Evolutionary conservation across 2,113 vertebrate species (phyloP).

Genomic region (Naja naja): DNA sequence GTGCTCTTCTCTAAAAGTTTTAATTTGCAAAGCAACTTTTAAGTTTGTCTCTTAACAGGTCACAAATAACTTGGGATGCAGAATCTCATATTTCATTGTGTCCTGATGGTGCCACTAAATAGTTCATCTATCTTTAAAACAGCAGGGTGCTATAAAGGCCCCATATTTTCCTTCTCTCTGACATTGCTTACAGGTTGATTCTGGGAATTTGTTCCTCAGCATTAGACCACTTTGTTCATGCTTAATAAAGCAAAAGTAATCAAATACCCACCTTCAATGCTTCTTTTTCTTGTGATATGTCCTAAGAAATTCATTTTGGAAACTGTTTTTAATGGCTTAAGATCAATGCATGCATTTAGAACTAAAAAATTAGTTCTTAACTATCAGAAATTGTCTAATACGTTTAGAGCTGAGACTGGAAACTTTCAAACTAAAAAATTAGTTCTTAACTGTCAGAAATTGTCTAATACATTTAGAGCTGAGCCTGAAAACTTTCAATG

Average conservation of each 20-base stretch:
- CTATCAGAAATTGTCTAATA: neutral
- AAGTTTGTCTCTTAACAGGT: constrained; percentile 73
- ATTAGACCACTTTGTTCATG: constrained; percentile 46
- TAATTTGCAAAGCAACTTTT: constrained; percentile 76
- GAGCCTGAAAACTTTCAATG: neutral
- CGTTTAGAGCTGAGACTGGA: neutral
- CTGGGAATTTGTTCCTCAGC: constrained; percentile 46
- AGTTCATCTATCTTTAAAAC: constrained; percentile 73
- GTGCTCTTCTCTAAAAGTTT: constrained; percentile 70
- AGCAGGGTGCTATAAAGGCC: constrained; percentile 44
- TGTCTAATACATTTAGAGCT: neutral
- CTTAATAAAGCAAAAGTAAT: constrained; percentile 56
- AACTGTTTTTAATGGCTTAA: neutral
- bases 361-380: neutral
- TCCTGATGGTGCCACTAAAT: constrained; percentile 69
- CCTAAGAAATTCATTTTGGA: constrained; percentile 11
- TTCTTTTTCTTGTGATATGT: constrained; percentile 14
- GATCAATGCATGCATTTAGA: neutral
- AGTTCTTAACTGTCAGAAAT: neutral
- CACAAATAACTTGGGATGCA: constrained; percentile 75
- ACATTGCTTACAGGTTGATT: constrained; percentile 54
- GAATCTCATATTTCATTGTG: constrained; percentile 73
- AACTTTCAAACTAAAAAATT: neutral
- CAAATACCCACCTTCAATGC: constrained; percentile 26
- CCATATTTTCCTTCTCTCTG: constrained; percentile 15